These are phyloP conservation scores for Heliornis fulica DNA, from an alignment of 2,113 vertebrate genomes.

Conservation along the genomic window DNA sequence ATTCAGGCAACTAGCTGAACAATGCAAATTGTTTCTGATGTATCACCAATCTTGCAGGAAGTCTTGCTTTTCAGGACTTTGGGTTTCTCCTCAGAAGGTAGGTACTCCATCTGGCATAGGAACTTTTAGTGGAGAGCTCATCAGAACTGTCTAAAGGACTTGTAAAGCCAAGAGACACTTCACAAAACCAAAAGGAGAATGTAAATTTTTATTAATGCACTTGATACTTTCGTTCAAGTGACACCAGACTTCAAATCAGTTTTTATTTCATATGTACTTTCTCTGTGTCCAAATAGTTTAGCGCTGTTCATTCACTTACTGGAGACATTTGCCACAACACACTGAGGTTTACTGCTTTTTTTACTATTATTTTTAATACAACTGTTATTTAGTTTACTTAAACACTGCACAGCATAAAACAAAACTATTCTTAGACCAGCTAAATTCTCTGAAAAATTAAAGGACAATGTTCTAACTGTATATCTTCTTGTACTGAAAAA, in stretches of 20 bases:
- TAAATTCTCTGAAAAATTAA: background rate
- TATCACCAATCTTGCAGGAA: background rate
- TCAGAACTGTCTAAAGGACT: background rate
- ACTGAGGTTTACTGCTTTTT: background rate
- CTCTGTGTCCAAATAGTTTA: background rate
- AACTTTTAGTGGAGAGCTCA: background rate
- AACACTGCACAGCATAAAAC: background rate
- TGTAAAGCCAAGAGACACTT: background rate
- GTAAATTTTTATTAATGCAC: background rate
- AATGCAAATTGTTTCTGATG: background rate
- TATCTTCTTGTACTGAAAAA: background rate
- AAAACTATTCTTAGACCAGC: background rate
- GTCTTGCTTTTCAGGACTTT: background rate
- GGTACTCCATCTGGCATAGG: background rate
- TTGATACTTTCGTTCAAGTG: background rate
- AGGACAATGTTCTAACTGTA: background rate
- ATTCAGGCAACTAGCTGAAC: background rate
- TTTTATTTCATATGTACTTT: background rate
- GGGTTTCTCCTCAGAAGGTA: background rate
- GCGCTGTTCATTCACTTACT: background rate
- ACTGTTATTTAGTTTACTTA: background rate
- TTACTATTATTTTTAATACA: background rate
- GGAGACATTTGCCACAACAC: background rate
- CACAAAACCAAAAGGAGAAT: background rate
- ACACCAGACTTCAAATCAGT: background rate